Conservation (phyloP, 2,888 invertebrate genomes). For the Chloroclysta siterata region DNA sequence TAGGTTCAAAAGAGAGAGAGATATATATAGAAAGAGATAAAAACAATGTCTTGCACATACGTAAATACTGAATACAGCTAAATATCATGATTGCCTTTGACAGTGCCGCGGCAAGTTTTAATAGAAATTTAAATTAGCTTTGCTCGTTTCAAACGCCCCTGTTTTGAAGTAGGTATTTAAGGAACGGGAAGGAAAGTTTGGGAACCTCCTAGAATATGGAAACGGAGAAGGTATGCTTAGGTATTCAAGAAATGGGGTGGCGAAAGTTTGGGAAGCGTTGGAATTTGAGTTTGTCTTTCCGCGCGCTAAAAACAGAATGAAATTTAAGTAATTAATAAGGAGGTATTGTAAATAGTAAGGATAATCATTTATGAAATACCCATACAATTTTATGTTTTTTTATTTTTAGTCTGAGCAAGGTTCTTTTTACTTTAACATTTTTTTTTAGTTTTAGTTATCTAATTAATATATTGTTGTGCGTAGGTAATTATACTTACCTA, state of each 20-base stretch:
- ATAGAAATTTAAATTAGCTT: conserved; percentile 82
- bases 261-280: conserved; percentile 18
- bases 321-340: neutral
- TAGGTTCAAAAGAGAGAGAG: no score
- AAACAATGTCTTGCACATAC: conserved; percentile 16
- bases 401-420: no score
- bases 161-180: conserved; percentile 34
- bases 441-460: no score
- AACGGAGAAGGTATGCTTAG: conserved; percentile 15
- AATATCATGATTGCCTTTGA: conserved; percentile 75
- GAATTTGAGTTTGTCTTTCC: neutral
- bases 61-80: conserved; percentile 35
- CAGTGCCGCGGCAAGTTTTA: conserved; percentile 75
- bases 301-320: neutral
- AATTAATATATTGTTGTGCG: no score
- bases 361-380: no score
- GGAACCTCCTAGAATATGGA: conserved; percentile 20
- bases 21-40: neutral
- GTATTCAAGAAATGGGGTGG: conserved; percentile 27
- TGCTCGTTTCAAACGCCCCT: conserved; percentile 52
- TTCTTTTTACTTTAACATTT: no score
- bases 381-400: no score
- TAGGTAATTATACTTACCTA: no score
- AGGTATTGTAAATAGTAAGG: no score
- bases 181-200: conserved; percentile 31